Evolutionary conservation across 1,140 invertebrate species (phyloP).

Genomic region (Melipona quadrifasciata): DNA sequence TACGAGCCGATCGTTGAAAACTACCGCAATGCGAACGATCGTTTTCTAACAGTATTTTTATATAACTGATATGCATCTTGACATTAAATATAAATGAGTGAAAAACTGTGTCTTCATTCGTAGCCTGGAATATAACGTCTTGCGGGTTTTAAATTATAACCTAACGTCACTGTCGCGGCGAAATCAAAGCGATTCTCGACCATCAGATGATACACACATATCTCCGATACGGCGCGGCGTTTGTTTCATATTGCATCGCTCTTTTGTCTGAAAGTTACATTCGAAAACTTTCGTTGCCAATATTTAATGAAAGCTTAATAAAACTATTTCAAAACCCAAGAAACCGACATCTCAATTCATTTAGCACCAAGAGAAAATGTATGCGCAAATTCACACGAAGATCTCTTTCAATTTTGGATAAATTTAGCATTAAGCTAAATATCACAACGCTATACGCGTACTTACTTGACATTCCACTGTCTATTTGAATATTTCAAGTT

Average conservation of each 20-base stretch:
- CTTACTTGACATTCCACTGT: background rate
- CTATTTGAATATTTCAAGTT: background rate
- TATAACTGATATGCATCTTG: constrained; percentile 10
- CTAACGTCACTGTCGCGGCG: background rate
- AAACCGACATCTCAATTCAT: background rate
- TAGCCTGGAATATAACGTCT: constrained; percentile 6
- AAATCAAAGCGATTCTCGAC: background rate
- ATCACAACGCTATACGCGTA: no score
- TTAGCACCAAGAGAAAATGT: background rate
- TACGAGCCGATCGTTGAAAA: background rate
- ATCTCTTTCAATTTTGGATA: no score
- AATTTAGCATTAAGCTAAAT: no score
- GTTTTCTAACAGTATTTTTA: constrained; percentile 25
- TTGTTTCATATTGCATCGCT: background rate
- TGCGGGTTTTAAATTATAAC: background rate
- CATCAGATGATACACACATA: background rate
- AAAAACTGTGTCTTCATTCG: constrained; percentile 17
- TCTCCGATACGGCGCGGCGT: background rate
- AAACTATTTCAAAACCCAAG: background rate
- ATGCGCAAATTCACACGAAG: background rate
- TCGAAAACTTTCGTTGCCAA: background rate
- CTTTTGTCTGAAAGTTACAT: background rate
- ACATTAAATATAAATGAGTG: constrained; percentile 21
- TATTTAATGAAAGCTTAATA: background rate
- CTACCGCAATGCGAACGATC: constrained; percentile 11